Evolutionary conservation across 2,888 invertebrate genomes (phyloP), one percentile per base, ranked within the genome.

Genomic region (Notocelia uddmanniana): DNA sequence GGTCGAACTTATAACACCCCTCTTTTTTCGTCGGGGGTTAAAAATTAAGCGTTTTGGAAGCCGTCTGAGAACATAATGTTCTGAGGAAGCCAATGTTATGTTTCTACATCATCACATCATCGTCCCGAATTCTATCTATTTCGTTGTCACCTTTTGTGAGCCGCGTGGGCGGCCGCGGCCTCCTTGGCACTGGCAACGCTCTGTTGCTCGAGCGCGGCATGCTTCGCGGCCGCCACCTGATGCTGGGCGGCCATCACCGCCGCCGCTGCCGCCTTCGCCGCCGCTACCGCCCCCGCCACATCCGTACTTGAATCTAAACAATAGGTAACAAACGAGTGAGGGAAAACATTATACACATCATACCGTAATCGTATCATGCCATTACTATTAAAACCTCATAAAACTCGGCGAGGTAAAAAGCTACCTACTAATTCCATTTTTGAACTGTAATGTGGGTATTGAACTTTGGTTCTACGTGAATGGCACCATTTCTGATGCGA

Each of bases 181-280:
- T 97, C 96, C 82, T 96, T 96, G n/a, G 96, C 96, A 77, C 95
- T 95, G 48, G 97, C 97, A 37, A 96, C 90, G 76, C 95, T 95
- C 81, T 97, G 97, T 75, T 97, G 97, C 77, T 96, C 94, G 8
- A 96, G 85, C 0, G 97, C 96, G 0, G 95, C 95, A 75, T 97
- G 96, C 81, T 97, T 97, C 3, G 96, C 96, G 0, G 95, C 95
- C 41, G 96, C 95, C 26, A 97, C 97, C 75, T 96, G 95, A 62
- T 96, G 96, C 81, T 97, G 97, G 0, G 97, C 96, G 15, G 95
- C 91, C 80, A 95, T 93, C 6, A 97, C 97, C 68, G 96, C 96
- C 0, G 95, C 92, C 0, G 96, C 95, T 0, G 97, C 97, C 75
- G 96, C 95, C 79, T 96, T 96, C 0, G 97, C 97, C 0, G 96